Base-by-base conservation (phyloP, 2,888 invertebrate species). In the Xestobium rufovillosum region DNA sequence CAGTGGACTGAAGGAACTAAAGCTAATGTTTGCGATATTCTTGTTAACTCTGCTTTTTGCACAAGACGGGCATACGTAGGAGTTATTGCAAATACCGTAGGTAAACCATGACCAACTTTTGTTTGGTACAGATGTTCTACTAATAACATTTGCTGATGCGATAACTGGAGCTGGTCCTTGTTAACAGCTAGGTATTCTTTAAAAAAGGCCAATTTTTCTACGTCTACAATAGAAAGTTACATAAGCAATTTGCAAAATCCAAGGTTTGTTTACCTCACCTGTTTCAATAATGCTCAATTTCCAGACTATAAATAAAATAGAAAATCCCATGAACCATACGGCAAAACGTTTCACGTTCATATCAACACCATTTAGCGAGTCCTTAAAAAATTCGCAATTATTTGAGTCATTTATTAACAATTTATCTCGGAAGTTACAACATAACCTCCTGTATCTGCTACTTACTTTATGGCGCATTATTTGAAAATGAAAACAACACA, bases 21-120 rank as follows among this genome's bases (percentile, higher is more conserved):
- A 67, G 82, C 77, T 45, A 96, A 75, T 2, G 91, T 83, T 60
- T 95, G 89, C 2, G 87, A 83, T 34, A 96, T 68, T 57, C 95
- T 79, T 34, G 92, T 92, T 8, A 96, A 69, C 65, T 96, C 96
- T 6, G 95, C 95, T 65, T 91, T 91, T 67, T 96, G 95, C 16
- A 85, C 85, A 26, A 85, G 78, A 42, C 95, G 73, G 14, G 78
- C 65, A 63, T 92, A 90, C 0, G 95, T 96, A 19, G 95, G 95
- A 3, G 95, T 96, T 49, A 96, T 81, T 10, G 86, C 86, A 63
- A 88, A 95, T 48, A 96, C 87, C 19, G 71, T 79, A 17, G 89
- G 85, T 31, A 52, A 47, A 34, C 47, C 45, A 6, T 42, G 29
- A 12, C 30, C 42, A 36, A 31, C 43, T 34, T 53, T 49, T 23